Percentiles rank a stretch among this genome's conserved stretches.
Evolutionary conservation across 2,797 vertebrate genomes (phyloP).

Genomic region (Adrianichthys oophorus): DNA sequence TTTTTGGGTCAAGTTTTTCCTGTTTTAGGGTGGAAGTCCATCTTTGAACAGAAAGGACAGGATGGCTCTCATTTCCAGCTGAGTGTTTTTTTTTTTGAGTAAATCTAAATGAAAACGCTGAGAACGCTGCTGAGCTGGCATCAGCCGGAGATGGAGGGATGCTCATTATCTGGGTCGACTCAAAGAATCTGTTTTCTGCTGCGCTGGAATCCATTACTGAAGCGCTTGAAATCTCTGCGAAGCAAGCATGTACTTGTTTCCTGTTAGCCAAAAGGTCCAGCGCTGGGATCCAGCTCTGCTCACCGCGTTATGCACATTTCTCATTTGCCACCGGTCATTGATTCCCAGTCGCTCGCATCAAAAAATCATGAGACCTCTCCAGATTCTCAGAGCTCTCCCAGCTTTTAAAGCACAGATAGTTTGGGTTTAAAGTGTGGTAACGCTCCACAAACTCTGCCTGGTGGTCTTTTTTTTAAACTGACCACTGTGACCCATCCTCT

Average conservation of each 20-base stretch:
- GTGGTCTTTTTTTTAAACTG: slow-evolving; percentile 7
- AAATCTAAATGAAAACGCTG: slow-evolving; percentile 67
- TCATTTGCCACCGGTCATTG: slow-evolving; percentile 27
- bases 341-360: slow-evolving; percentile 33
- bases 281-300: slow-evolving; percentile 26
- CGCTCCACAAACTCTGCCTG: slow-evolving; percentile 10
- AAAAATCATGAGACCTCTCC: slow-evolving; percentile 26
- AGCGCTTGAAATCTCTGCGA: slow-evolving; percentile 18
- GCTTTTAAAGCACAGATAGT: slow-evolving; percentile 37
- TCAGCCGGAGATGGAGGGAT: slow-evolving; percentile 37
- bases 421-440: slow-evolving; percentile 27
- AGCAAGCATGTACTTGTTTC: slow-evolving; percentile 37
- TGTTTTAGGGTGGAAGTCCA: too few relatives aligned
- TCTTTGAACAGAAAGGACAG: slow-evolving; percentile 5
- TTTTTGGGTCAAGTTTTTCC: too few relatives aligned
- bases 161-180: slow-evolving; percentile 66
- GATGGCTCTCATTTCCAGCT: slow-evolving; percentile 47
- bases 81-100: slow-evolving; percentile 56
- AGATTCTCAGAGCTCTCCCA: slow-evolving; percentile 26
- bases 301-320: slow-evolving; percentile 49
- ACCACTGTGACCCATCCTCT: slow-evolving; percentile 13
- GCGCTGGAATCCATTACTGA: slow-evolving; percentile 48
- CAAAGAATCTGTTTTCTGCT: slow-evolving; percentile 57
- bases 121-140: slow-evolving; percentile 68
- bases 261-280: slow-evolving; percentile 37